phyloP scores from a whole-genome alignment of 2,797 vertebrate genomes.

The Falco novaeseelandiae region DNA sequence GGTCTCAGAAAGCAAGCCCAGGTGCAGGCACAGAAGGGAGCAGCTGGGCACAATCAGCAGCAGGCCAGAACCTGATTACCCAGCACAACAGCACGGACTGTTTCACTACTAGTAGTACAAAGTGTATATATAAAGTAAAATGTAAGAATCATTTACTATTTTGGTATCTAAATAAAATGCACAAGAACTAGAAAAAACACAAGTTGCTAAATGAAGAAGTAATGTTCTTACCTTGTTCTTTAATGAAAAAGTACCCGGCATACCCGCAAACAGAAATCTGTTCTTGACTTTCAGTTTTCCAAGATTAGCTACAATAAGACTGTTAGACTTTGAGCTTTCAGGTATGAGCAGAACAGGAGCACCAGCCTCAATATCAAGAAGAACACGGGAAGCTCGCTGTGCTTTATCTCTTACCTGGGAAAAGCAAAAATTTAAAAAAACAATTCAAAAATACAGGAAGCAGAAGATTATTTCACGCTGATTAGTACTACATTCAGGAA shows the following conservation, averaged over 20 bases:
- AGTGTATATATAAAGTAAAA: background rate
- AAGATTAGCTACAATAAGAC: constrained; percentile 93
- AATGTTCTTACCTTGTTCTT: constrained; percentile 91
- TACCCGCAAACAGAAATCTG: constrained; percentile 87
- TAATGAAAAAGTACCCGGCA: constrained; percentile 88
- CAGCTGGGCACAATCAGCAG: background rate
- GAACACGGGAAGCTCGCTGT: constrained; percentile 87
- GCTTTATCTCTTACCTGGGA: constrained; percentile 90
- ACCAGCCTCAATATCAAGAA: constrained; percentile 93
- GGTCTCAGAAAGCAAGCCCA: background rate
- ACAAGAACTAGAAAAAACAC: background rate
- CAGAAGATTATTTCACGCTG: background rate
- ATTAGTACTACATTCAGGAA: background rate
- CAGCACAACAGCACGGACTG: background rate
- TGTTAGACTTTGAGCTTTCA: constrained; percentile 90
- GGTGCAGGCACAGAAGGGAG: background rate
- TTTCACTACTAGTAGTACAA: background rate
- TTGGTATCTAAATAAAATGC: background rate
- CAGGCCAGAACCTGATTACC: background rate
- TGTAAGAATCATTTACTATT: background rate
- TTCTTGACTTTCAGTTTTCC: constrained; percentile 94
- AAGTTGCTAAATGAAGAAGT: background rate
- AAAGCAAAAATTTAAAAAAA: background rate
- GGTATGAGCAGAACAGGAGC: constrained; percentile 95
- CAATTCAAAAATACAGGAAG: background rate